These are phyloP conservation scores for Diceros bicornis DNA, from an alignment of 2,797 vertebrate genomes.

Conservation along the genomic window DNA sequence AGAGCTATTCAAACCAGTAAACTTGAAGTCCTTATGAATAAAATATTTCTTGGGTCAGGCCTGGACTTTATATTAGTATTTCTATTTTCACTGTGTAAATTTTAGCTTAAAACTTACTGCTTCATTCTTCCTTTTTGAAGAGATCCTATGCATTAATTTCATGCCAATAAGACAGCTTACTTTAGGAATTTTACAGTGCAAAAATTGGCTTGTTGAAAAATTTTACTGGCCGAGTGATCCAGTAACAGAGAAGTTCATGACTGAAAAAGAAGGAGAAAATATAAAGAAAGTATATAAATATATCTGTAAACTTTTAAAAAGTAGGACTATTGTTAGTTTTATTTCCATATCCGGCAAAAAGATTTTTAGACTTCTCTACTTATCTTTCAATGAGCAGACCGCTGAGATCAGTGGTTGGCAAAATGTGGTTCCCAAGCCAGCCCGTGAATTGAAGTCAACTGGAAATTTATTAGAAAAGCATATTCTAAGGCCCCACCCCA, in stretches of 20 bases:
- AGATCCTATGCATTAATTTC: background rate
- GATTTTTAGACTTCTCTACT: background rate
- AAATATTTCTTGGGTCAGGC: background rate
- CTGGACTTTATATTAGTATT: background rate
- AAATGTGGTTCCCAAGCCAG: background rate
- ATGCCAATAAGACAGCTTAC: background rate
- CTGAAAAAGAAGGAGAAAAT: background rate
- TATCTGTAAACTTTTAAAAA: background rate
- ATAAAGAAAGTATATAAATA: background rate
- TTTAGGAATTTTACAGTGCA: background rate
- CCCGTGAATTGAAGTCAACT: background rate
- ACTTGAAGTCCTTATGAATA: background rate
- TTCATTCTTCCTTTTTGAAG: background rate
- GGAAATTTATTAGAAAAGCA: background rate
- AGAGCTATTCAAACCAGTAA: background rate
- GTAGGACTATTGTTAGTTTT: background rate
- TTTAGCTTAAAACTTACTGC: background rate
- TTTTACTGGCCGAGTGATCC: background rate
- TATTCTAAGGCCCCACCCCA: background rate
- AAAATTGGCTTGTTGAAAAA: background rate
- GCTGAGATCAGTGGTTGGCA: background rate
- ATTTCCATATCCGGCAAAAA: background rate
- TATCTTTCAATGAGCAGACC: background rate
- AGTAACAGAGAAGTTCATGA: background rate
- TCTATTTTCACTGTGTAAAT: background rate